Percentiles rank a stretch among this genome's conserved stretches.
These are phyloP conservation scores for Orthonevra nobilis DNA, from an alignment of 2,888 invertebrate genomes.

Conservation along the genomic window DNA sequence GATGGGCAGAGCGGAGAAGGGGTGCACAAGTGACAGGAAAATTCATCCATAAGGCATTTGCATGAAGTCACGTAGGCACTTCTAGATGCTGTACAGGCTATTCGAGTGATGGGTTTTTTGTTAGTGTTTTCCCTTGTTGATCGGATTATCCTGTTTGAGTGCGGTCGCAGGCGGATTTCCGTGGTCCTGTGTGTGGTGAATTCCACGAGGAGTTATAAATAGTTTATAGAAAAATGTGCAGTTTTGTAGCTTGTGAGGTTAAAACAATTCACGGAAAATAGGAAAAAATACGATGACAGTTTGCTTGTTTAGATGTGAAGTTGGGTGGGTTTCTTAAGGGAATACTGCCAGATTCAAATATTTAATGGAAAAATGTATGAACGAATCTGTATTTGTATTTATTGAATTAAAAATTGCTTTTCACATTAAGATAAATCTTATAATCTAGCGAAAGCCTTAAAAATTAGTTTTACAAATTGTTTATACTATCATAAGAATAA, in stretches of 20 bases:
- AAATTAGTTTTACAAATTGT: too few relatives aligned
- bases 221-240: constrained; percentile 29
- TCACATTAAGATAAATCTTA: too few relatives aligned
- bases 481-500: too few relatives aligned
- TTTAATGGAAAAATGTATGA: too few relatives aligned
- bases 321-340: neutral
- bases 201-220: neutral
- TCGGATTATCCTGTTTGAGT: too few relatives aligned
- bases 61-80: constrained; percentile 61
- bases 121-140: too few relatives aligned
- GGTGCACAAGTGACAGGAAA: constrained; percentile 33
- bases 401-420: too few relatives aligned
- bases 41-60: constrained; percentile 58
- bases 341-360: constrained; percentile 7
- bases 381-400: too few relatives aligned
- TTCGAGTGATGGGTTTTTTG: too few relatives aligned
- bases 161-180: too few relatives aligned
- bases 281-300: constrained; percentile 8
- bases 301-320: constrained; percentile 30
- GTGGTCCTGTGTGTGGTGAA: neutral
- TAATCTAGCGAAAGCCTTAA: too few relatives aligned
- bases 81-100: too few relatives aligned
- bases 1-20: constrained; percentile 48
- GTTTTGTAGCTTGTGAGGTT: neutral
- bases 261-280: neutral